Conservation (phyloP, 1,140 invertebrate species). For the Chionoecetes opilio region DNA sequence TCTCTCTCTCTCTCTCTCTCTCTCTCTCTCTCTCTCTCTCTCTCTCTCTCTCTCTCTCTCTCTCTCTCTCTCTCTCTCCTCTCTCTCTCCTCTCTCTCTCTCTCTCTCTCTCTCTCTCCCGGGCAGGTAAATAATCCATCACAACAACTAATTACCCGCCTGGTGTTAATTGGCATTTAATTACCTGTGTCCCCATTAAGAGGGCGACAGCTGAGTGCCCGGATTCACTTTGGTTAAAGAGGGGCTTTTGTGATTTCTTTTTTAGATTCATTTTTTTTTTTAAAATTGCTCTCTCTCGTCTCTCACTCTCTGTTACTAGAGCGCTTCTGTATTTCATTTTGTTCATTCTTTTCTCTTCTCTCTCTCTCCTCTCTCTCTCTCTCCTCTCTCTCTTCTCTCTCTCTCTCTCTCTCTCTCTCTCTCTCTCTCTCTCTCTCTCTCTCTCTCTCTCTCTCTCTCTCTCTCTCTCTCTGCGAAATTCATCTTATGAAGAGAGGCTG, state of each 20-base stretch:
- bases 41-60: background rate
- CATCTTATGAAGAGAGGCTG: too few relatives aligned
- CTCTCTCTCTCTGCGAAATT: background rate
- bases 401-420: conserved; percentile 9
- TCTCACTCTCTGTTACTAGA: background rate
- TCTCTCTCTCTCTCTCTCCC: background rate
- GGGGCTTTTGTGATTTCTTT: background rate
- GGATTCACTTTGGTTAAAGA: background rate
- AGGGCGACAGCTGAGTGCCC: background rate
- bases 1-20: background rate
- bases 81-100: conserved; percentile 2
- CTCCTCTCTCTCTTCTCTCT: background rate
- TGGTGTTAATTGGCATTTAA: conserved; percentile 63
- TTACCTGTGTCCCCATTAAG: conserved; percentile 19
- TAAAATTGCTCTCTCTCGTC: background rate
- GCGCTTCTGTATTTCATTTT: too few relatives aligned
- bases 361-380: background rate
- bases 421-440: background rate
- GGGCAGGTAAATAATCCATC: conserved; percentile 42
- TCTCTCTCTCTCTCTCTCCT: conserved; percentile 48
- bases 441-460: background rate
- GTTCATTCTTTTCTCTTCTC: background rate
- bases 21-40: background rate
- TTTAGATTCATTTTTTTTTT: background rate
- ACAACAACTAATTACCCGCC: conserved; percentile 52